phyloP scores from a whole-genome alignment of 2,797 vertebrate species.

The Percopsis omiscomaycus region DNA sequence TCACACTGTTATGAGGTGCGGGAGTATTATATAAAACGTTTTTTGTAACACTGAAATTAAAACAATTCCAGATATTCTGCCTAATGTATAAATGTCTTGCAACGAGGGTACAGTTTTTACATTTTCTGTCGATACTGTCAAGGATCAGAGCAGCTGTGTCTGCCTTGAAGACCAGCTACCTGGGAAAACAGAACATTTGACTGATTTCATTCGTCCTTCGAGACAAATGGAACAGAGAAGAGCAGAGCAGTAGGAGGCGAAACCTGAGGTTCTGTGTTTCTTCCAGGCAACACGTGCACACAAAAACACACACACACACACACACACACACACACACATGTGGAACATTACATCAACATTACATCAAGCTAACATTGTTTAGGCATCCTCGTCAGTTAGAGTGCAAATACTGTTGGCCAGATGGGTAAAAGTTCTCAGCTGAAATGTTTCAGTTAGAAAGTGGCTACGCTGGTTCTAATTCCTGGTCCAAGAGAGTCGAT shows the following conservation, averaged over 20 bases:
- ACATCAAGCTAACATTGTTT: conserved; percentile 15
- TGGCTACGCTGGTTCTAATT: conserved; percentile 10
- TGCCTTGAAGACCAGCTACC: conserved; percentile 54
- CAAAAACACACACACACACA: conserved; percentile 42
- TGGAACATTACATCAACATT: neutral
- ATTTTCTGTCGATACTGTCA: conserved; percentile 62
- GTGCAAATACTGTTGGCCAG: conserved; percentile 18
- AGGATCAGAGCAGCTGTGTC: conserved; percentile 49
- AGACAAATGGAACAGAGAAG: conserved; percentile 71
- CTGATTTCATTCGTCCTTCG: conserved; percentile 67
- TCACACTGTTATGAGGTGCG: no score
- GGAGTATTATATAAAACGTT: no score
- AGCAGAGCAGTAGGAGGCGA: conserved; percentile 64
- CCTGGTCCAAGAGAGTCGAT: conserved; percentile 37
- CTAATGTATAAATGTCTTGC: conserved; percentile 37
- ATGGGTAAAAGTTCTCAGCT: conserved; percentile 25
- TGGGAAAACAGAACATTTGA: conserved; percentile 63
- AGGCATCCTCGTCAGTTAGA: conserved; percentile 22
- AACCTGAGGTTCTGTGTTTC: conserved; percentile 58
- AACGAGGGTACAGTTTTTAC: conserved; percentile 59
- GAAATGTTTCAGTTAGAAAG: conserved; percentile 35
- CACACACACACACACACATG: conserved; percentile 10
- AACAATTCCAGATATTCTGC: conserved; percentile 63
- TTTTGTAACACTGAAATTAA: neutral
- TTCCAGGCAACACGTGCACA: conserved; percentile 55